Percentiles rank a stretch among this genome's conserved stretches.
Conservation (phyloP, 2,113 vertebrate species). For the Ptilonorhynchus violaceus region DNA sequence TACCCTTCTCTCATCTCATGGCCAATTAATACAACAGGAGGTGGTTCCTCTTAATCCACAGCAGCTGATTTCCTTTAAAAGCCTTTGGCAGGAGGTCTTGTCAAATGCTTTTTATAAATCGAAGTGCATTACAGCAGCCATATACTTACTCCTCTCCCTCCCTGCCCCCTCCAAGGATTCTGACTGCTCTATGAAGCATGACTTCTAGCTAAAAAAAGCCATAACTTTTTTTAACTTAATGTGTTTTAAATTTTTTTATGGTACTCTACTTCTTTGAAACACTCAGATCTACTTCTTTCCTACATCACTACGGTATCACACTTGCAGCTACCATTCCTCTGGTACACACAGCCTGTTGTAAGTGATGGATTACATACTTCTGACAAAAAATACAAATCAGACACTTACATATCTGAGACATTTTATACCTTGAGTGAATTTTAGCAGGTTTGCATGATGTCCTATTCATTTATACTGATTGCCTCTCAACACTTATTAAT, state of each 20-base stretch:
- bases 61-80: conserved; percentile 28
- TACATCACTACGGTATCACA: not conserved
- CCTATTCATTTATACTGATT: not conserved
- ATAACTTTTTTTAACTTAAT: not conserved
- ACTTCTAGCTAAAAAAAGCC: not conserved
- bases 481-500: not conserved
- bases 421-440: not conserved
- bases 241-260: not conserved
- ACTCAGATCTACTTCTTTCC: not conserved
- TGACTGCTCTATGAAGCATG: not conserved
- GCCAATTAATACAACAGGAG: conserved; percentile 27
- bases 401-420: not conserved
- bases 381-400: not conserved
- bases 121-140: conserved; percentile 10
- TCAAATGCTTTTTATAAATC: conserved; percentile 47
- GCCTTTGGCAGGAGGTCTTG: conserved; percentile 28
- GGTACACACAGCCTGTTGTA: not conserved
- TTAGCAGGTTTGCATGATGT: not conserved
- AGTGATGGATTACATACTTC: not conserved
- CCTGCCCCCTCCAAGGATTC: not conserved
- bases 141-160: not conserved
- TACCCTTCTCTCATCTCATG: not conserved
- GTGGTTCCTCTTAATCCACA: not conserved
- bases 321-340: not conserved
- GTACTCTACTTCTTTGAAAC: not conserved